These are phyloP conservation scores for Nasonia oneida DNA, from an alignment of 2,888 invertebrate genomes.

Conservation along the genomic window DNA sequence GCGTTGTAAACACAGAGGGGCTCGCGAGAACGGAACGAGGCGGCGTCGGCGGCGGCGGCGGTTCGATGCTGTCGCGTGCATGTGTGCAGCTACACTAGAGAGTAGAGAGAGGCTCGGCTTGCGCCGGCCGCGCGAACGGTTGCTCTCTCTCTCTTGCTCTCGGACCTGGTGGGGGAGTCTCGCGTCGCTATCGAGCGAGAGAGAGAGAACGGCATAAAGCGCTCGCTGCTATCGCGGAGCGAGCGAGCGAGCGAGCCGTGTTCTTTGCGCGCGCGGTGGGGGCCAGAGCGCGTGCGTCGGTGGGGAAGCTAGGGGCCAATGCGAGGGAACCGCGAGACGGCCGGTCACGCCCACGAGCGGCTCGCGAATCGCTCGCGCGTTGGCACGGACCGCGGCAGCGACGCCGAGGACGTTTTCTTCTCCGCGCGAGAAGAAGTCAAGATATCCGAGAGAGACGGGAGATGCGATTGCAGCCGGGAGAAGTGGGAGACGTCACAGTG, in stretches of 20 bases:
- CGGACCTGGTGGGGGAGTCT: constrained; percentile 57
- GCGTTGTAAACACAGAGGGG: neutral
- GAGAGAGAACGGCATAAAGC: constrained; percentile 60
- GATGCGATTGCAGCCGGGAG: neutral
- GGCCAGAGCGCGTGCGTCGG: constrained; percentile 65
- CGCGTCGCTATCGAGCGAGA: constrained; percentile 56
- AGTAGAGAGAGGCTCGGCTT: constrained; percentile 67
- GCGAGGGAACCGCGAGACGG: constrained; percentile 43
- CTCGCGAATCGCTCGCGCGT: constrained; percentile 69
- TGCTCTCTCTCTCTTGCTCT: constrained; percentile 37
- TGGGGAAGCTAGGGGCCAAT: constrained; percentile 60
- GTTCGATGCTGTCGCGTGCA: constrained; percentile 77
- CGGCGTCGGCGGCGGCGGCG: constrained; percentile 65
- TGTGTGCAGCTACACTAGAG: constrained; percentile 78
- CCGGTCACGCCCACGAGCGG: constrained; percentile 60
- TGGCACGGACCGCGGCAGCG: constrained; percentile 44
- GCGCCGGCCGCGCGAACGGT: constrained; percentile 68
- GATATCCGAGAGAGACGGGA: neutral
- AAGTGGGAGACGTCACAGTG: neutral
- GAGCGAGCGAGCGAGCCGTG: constrained; percentile 19
- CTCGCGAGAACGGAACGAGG: constrained; percentile 3
- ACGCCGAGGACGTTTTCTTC: neutral
- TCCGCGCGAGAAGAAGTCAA: constrained; percentile 13
- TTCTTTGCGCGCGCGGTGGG: constrained; percentile 74
- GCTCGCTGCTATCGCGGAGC: constrained; percentile 45